Evolutionary conservation across 2,888 invertebrate genomes (phyloP), one percentile per base, ranked within the genome.

Genomic region (Thysanoteuthis rhombus): DNA sequence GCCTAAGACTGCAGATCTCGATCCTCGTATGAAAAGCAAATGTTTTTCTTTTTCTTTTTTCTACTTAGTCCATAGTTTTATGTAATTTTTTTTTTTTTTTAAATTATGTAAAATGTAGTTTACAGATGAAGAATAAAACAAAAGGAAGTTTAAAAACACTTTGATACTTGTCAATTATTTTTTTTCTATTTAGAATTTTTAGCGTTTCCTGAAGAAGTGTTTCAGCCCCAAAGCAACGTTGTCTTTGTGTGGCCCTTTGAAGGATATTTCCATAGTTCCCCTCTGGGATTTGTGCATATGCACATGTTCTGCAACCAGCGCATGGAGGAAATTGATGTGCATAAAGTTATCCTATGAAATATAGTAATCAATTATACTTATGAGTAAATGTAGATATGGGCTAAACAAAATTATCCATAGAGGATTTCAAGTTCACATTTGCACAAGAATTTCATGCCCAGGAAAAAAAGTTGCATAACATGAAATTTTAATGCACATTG

Each of bases 101-200:
- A 36, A 28, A 19, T 22, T 42, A 38, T 91, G 90, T 90, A 90
- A 8, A 92, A 92, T 92, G 92, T 92, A 92, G 92, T 92, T 92
- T 91, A 40, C 39, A 32, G 32, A 91, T 91, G 42, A 40, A 92
- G 40, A 92, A 92, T 92, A 92, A 92, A 92, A 45, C 32, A 40
- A 32, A 42, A 92, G 42, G 42, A 92, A 92, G 39, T 92, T n/a
- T 40, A 38, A 89, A 89, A 89, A 36, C 38, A 90, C 32, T 25
- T 75, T 75, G 12, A 42, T 32, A 32, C 45, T 42, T 92, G 92
- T 92, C 38, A 92, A 39, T 92, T 92, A 38, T 42, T 42, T 42
- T 42, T 92, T 92, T 75, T 75, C n/a, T 75, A n/a, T 52, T 52
- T 52, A 52, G 52, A 52, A 52, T 52, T 52, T 45, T 52, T 52